Percentiles rank a stretch among this genome's conserved stretches.
Evolutionary conservation across 2,113 vertebrate genomes (phyloP).

Genomic region (Eublepharis macularius): DNA sequence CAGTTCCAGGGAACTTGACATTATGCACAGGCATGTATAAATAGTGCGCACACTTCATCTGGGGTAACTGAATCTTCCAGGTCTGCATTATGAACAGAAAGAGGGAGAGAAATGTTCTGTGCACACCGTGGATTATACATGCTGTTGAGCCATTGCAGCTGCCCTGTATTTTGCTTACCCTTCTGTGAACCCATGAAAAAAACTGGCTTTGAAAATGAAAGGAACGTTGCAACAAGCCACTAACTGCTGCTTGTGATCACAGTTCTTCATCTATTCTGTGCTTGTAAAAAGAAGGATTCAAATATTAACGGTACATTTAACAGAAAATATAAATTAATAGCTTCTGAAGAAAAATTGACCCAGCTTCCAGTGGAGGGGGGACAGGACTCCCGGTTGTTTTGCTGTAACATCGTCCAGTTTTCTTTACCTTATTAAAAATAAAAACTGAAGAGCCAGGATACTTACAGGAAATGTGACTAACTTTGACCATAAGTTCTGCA

Average conservation of each 20-base stretch:
- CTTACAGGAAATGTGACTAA: background rate
- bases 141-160: constrained; percentile 18
- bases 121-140: background rate
- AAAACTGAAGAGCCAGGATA: background rate
- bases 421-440: background rate
- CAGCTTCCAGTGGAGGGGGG: background rate
- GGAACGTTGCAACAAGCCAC: background rate
- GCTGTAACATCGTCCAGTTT: background rate
- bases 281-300: background rate
- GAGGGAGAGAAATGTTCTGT: constrained; percentile 7
- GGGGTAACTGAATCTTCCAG: constrained; percentile 40
- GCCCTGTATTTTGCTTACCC: background rate
- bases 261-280: background rate
- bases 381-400: background rate
- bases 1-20: constrained; percentile 46
- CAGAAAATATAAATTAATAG: background rate
- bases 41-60: constrained; percentile 18
- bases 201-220: no score
- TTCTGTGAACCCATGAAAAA: background rate
- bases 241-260: background rate
- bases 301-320: background rate
- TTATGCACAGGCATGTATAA: constrained; percentile 38
- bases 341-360: background rate
- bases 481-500: no score
- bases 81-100: background rate